phyloP scores from a whole-genome alignment of 1,140 invertebrate species.

The Camponotus vicinus region DNA sequence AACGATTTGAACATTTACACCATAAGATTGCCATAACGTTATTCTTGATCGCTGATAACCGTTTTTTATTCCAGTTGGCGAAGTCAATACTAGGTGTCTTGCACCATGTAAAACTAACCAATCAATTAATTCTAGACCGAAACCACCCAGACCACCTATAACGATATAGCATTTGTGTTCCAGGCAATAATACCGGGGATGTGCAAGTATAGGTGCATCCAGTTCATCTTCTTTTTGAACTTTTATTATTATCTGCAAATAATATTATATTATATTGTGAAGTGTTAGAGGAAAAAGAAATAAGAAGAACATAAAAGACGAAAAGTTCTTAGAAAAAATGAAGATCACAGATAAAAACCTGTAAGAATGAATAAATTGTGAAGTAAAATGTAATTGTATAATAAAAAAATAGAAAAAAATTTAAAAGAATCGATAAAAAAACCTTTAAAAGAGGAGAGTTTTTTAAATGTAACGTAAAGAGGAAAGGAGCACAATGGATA shows the following conservation, averaged over 20 bases:
- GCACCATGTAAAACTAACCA: constrained; percentile 92
- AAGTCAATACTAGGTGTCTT: constrained; percentile 89
- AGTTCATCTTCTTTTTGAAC: constrained; percentile 83
- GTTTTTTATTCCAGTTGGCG: constrained; percentile 89
- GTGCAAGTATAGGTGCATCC: constrained; percentile 79
- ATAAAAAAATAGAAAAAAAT: too few species aligned
- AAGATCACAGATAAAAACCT: too few species aligned
- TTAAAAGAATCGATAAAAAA: too few species aligned
- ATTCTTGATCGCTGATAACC: constrained; percentile 89
- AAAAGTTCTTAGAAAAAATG: too few species aligned
- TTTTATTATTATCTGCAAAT: constrained; percentile 87
- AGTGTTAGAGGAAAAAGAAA: too few species aligned
- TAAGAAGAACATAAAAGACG: too few species aligned
- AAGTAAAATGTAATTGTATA: too few species aligned
- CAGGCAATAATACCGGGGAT: constrained; percentile 87
- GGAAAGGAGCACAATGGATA: too few species aligned
- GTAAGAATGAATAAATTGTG: too few species aligned
- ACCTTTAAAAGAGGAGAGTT: too few species aligned
- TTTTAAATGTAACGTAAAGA: too few species aligned
- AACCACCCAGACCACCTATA: constrained; percentile 92
- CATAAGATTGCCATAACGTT: constrained; percentile 87
- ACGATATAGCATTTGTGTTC: constrained; percentile 84
- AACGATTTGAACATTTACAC: constrained; percentile 85
- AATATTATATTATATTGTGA: not conserved
- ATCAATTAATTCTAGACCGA: constrained; percentile 92